Conservation (phyloP, 92 coral and sea anemone genomes). For the Hydrozoanthus gracilis region DNA sequence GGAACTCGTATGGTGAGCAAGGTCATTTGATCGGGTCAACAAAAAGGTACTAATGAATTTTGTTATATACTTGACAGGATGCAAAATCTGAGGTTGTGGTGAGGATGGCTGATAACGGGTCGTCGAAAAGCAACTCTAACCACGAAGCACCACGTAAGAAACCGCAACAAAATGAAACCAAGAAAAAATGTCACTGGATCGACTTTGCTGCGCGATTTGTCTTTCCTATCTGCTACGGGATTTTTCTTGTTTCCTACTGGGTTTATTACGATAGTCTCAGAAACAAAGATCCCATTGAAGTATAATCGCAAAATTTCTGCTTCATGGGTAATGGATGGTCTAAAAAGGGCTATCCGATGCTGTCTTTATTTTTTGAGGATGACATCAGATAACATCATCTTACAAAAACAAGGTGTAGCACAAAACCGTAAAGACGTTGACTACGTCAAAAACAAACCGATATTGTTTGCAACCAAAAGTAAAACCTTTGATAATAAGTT, state of each 20-base stretch:
- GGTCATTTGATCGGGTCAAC: too few relatives aligned
- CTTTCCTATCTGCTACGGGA: slow-evolving; percentile 7
- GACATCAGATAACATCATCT: too few relatives aligned
- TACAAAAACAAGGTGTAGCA: too few relatives aligned
- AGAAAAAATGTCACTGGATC: slow-evolving; percentile 34
- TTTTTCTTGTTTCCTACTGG: slow-evolving; percentile 34
- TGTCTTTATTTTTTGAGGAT: background rate
- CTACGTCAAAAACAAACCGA: too few relatives aligned
- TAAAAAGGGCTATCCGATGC: too few relatives aligned
- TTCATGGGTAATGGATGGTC: background rate
- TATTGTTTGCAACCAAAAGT: too few relatives aligned
- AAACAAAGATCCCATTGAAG: slow-evolving; percentile 41
- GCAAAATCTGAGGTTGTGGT: slow-evolving; percentile 71
- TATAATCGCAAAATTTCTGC: background rate
- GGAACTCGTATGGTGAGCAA: too few relatives aligned
- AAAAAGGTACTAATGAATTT: background rate
- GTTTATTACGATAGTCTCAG: slow-evolving; percentile 17
- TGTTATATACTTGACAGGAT: slow-evolving; percentile 1
- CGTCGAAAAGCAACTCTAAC: background rate
- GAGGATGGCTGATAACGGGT: slow-evolving; percentile 81
- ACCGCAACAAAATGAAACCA: background rate
- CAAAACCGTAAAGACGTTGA: too few relatives aligned
- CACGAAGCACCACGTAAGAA: background rate
- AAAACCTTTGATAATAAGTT: too few relatives aligned
- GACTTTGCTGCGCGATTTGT: slow-evolving; percentile 30